Percentiles rank a stretch among this genome's conserved stretches.
phyloP scores from a whole-genome alignment of 2,888 invertebrate species.

The Phortica magna region DNA sequence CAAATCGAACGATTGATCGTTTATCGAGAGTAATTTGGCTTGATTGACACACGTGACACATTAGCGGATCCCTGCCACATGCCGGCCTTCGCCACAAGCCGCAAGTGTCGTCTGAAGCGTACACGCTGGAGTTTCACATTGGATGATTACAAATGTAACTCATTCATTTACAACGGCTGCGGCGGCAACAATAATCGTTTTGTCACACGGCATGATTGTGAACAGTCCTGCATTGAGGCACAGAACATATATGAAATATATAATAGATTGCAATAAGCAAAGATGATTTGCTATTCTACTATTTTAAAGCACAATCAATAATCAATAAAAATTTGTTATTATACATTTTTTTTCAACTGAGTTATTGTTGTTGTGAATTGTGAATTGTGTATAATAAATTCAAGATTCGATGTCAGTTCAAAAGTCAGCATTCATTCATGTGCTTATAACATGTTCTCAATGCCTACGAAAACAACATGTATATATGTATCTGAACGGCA shows the following conservation, averaged over 20 bases:
- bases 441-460: not conserved
- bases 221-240: not conserved
- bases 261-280: not conserved
- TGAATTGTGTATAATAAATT: not conserved
- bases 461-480: not conserved
- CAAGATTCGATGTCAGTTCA: not conserved
- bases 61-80: not conserved
- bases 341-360: too few relatives aligned
- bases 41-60: too few relatives aligned
- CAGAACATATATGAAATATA: not conserved
- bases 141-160: not conserved
- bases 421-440: not conserved
- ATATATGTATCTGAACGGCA: not conserved
- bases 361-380: not conserved
- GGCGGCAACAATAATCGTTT: not conserved
- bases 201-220: not conserved
- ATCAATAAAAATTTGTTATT: too few relatives aligned
- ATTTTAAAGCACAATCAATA: too few relatives aligned
- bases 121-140: not conserved
- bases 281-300: too few relatives aligned
- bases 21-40: too few relatives aligned
- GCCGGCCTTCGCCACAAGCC: not conserved
- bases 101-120: not conserved
- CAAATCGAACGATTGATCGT: too few relatives aligned
- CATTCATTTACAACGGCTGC: not conserved